Evolutionary conservation across 2,113 vertebrate species (phyloP), one percentile per base, ranked within the genome.

Genomic region (Lophura nycthemera): DNA sequence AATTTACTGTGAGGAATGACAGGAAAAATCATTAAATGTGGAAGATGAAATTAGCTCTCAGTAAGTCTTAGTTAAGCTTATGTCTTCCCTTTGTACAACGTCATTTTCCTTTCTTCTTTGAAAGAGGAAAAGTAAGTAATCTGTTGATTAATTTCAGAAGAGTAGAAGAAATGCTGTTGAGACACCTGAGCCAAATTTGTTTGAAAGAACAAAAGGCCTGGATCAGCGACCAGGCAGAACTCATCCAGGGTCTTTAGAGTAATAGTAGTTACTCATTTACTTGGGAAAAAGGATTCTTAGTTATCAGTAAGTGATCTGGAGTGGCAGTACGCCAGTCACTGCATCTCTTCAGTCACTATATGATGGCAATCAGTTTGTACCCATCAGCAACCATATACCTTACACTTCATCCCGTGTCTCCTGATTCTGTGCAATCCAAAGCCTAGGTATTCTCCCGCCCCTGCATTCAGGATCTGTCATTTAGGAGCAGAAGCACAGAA

Each of bases 371-470:
- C 2, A 59, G 16, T 19, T 30, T 70, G 17, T 63, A 24, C 1
- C 1, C 43, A 1, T 52, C 38, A 47, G 22, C 3, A 32, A 13
- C 43, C 54, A 27, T 17, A 20, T 32, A 11, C 36, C 27, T 8
- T 27, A 42, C 77, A 66, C 6, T 22, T 57, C 15, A 12, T 3
- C 7, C 24, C 1, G 2, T 25, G 17, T 30, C 10, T 67, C 27
- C 30, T 54, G 43, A 71, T 6, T 32, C 10, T 32, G 10, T 8
- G 38, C 10, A 15, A 69, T 59, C 8, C 71, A 17, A 67, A 42
- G 1, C 0, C 2, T 34, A 2, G 1, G 0, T 38, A 4, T 27
- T 11, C 25, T 21, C 27, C 11, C 45, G 19, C 15, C 48, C 2
- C 71, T 57, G 4, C 24, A 3, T 36, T 65, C 30, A 71, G 11